Base-by-base conservation (phyloP, 2,888 invertebrate species). In the Acrobasis consociella region DNA sequence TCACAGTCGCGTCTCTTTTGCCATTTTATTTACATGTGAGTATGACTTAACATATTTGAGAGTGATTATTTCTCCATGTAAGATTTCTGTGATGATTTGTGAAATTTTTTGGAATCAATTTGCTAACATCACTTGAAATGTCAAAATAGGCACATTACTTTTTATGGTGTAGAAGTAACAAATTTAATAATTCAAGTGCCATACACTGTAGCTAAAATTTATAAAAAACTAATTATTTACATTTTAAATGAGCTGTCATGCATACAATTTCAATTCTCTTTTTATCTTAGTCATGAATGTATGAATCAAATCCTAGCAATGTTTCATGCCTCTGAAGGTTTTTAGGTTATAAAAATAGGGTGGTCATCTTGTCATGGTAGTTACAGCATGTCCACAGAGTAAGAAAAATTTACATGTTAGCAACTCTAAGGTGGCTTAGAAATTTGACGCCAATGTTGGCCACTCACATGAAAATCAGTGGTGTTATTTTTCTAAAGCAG, bases 21-120 rank as follows among this genome's bases (percentile, higher is more conserved):
- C 60, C 38, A 63, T 60, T 63, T 49, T 53, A 53, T 60, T 65
- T 65, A 62, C 65, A 68, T 62, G 69, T 67, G 58, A 65, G 67
- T 67, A 71, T 74, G 72, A 73, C 72, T 72, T 69, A 63, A 68
- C 75, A 70, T 17, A 70, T 67, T 72, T 74, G 46, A 10, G 1
- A 5, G 46, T n/a, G 13, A 46, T 46, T 46, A 46, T 13, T 46
- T n/a, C 13, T 11, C 5, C n/a, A n/a, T n/a, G n/a, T n/a, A 13
- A n/a, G 7, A 46, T 46, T 46, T 5, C 46, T 13, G 13, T 46
- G 46, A n/a, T n/a, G n/a, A 46, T 46, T 42, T 46, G 13, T 46
- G 11, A 3, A 1, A 46, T 13, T 46, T n/a, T 46, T 46, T 46
- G 46, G 3, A 5, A 5, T 13, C 2, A 13, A 13, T 46, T 46